Conservation (phyloP, 2,113 vertebrate species). For the Cyrtonyx montezumae region DNA sequence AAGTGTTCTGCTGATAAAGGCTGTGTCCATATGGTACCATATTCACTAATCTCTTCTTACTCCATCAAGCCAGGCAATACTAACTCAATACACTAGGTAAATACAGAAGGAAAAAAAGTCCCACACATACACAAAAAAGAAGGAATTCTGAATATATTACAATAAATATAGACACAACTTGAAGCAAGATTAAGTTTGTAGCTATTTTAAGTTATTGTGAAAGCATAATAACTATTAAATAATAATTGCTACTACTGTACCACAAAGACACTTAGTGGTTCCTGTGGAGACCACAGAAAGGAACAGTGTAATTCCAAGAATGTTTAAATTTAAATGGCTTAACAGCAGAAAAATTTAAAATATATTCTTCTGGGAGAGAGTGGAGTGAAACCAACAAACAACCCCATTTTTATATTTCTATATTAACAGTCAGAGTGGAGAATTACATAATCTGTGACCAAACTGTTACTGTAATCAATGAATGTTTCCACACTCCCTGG, state of each 20-base stretch:
- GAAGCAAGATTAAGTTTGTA: not conserved
- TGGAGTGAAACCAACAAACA: not conserved
- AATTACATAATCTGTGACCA: not conserved
- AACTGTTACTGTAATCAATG: not conserved
- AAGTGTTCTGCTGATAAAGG: not conserved
- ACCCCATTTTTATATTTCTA: not conserved
- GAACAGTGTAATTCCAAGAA: not conserved
- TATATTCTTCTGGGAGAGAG: not conserved
- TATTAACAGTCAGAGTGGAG: not conserved
- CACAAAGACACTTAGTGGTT: not conserved
- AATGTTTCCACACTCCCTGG: not conserved
- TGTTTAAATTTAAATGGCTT: not conserved
- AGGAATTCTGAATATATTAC: not conserved
- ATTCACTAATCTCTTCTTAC: not conserved
- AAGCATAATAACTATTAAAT: not conserved
- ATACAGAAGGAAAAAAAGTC: not conserved
- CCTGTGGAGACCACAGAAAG: not conserved
- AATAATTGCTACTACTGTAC: not conserved
- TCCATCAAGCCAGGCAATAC: not conserved
- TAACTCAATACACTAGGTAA: not conserved
- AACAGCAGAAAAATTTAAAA: not conserved
- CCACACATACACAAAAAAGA: not conserved
- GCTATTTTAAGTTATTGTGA: not conserved
- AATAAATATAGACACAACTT: not conserved
- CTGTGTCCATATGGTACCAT: fast-evolving